Conservation (phyloP, 2,113 vertebrate genomes). For the Lycaon pictus region DNA sequence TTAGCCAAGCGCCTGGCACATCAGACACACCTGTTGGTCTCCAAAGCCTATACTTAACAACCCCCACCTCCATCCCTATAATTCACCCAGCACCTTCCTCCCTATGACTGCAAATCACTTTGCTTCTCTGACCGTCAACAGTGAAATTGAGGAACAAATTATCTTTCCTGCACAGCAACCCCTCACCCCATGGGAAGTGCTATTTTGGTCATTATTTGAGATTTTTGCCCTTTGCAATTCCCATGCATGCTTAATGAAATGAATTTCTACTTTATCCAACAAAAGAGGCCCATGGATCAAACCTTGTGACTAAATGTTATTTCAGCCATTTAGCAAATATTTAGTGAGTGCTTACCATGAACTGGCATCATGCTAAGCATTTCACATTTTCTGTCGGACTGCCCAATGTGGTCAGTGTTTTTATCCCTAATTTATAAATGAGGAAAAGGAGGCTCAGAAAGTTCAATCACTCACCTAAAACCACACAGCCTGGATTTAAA, state of each 20-base stretch:
- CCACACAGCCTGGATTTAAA: not conserved
- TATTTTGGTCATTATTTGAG: not conserved
- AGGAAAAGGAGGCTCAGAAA: constrained; percentile 39
- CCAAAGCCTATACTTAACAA: not conserved
- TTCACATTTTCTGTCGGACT: not conserved
- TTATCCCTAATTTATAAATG: not conserved
- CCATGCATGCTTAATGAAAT: not conserved
- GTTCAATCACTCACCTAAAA: not conserved
- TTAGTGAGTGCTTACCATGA: not conserved
- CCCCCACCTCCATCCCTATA: not conserved
- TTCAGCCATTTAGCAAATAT: not conserved
- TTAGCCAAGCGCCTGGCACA: not conserved
- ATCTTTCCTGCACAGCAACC: not conserved
- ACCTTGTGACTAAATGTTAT: not conserved
- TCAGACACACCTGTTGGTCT: not conserved
- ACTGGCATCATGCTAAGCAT: rapidly evolving
- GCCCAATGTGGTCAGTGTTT: not conserved
- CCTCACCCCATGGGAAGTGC: not conserved
- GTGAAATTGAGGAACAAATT: not conserved
- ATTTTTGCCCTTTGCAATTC: not conserved
- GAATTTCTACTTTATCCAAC: not conserved
- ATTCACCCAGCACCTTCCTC: not conserved
- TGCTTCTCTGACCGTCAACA: too few species aligned
- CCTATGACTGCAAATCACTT: not conserved
- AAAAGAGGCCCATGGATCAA: not conserved